Conservation (phyloP, 2,888 invertebrate genomes). For the Thysanoteuthis rhombus region DNA sequence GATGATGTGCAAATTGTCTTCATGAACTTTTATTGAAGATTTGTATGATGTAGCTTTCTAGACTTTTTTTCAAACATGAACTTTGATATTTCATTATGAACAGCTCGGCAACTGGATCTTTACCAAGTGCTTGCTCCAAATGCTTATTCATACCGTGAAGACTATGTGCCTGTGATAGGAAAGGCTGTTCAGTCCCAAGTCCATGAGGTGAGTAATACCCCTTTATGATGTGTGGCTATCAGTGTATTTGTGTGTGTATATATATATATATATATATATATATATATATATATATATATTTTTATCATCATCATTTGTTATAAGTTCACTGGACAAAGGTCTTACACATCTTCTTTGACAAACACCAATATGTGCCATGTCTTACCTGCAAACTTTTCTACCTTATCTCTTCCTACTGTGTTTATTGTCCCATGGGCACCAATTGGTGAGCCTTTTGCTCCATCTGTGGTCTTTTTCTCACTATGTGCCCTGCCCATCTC, state of each 20-base stretch:
- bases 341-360: too few relatives aligned
- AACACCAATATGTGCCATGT: too few relatives aligned
- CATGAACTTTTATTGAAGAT: background rate
- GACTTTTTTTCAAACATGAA: background rate
- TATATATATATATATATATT: background rate
- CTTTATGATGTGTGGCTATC: too few relatives aligned
- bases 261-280: background rate
- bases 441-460: too few relatives aligned
- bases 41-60: background rate
- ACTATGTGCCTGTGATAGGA: slow-evolving; percentile 67
- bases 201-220: slow-evolving; percentile 56
- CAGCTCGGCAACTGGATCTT: slow-evolving; percentile 66
- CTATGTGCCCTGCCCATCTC: too few relatives aligned
- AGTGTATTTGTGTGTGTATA: background rate
- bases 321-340: too few relatives aligned
- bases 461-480: too few relatives aligned
- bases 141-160: slow-evolving; percentile 67
- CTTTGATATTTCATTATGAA: background rate
- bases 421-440: too few relatives aligned
- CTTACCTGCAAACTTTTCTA: too few relatives aligned
- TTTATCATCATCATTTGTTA: too few relatives aligned
- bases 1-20: background rate
- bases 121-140: slow-evolving; percentile 68
- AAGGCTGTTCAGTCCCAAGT: slow-evolving; percentile 68
- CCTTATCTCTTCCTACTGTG: too few relatives aligned